These are phyloP conservation scores for Rhopilema esculentum DNA, from an alignment of 30 jellyfish, hydroid and myxozoan genomes.

Conservation along the genomic window DNA sequence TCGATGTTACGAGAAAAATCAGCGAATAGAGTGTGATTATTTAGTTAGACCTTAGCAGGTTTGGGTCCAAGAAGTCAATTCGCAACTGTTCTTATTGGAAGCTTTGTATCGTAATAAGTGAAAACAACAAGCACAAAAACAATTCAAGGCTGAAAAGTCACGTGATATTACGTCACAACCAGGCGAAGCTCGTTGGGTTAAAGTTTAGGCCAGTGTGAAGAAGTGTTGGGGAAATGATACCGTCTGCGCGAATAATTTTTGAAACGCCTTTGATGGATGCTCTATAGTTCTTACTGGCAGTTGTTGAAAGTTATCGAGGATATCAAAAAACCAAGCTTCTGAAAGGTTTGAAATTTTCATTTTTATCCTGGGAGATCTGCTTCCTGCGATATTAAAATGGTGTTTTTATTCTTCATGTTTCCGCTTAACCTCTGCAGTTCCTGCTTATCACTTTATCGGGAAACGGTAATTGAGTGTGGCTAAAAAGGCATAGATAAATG, in stretches of 20 bases:
- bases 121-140: neutral
- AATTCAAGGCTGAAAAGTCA: conserved; percentile 50
- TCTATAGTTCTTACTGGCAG: neutral
- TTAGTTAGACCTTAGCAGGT: no score
- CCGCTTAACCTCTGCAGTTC: neutral
- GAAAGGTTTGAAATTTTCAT: neutral
- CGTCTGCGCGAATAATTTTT: neutral
- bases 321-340: neutral
- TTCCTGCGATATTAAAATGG: neutral
- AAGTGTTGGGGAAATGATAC: conserved; percentile 5
- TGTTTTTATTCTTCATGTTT: neutral
- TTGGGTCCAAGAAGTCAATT: no score
- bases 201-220: conserved; percentile 27
- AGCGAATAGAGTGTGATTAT: no score
- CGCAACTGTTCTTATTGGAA: neutral
- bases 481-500: no score
- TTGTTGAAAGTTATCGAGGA: neutral
- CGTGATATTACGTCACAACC: conserved; percentile 60
- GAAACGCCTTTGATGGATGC: neutral
- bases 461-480: no score
- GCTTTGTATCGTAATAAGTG: neutral
- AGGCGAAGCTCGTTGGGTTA: conserved; percentile 41
- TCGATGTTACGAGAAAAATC: no score
- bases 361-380: neutral
- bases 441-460: neutral